Evolutionary conservation across 2,888 invertebrate species (phyloP), one percentile per base, ranked within the genome.

Genomic region (Papilio protenor): DNA sequence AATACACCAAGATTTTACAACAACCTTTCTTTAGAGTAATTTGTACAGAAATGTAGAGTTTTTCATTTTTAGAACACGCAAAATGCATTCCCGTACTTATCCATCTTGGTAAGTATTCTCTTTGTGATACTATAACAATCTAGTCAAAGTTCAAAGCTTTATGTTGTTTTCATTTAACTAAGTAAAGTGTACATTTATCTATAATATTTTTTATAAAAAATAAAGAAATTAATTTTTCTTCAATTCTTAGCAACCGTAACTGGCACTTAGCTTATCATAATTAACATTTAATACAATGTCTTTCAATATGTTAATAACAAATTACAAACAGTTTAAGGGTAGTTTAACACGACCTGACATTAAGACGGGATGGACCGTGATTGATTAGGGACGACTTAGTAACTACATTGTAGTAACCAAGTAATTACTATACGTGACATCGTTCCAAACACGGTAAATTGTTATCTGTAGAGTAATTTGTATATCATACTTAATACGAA

Each of bases 51-150:
- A 6, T 11, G n/a, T 40, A 40, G 12, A 40, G 11, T 45, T 69
- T 45, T 69, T 40, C 18, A 33, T 64, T 66, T 61, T 64, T 69
- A 45, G 21, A 21, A 69, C 66, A 69, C 45, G 66, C 66, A 69
- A 69, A 69, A 45, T 69, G 66, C 66, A 69, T 69, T 69, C 21
- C 66, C n/a, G n/a, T 69, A 12, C 66, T 69, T 45, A 69, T 69
- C 66, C 45, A n/a, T 69, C 66, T 45, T 14, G 21, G 21, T 45
- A n/a, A 11, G 11, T 45, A 45, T 66, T 66, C 66, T n/a, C 66
- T 66, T 66, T 66, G 66, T 66, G 66, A n/a, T 64, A 11, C 33
- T 45, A 33, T 45, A 45, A 21, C 45, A 69, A 45, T 69, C 66
- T 69, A 40, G 33, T 64, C 18, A 18, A 69, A 21, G 14, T 69